Conservation (phyloP, 2,113 vertebrate species). For the Nerophis lumbriciformis region DNA sequence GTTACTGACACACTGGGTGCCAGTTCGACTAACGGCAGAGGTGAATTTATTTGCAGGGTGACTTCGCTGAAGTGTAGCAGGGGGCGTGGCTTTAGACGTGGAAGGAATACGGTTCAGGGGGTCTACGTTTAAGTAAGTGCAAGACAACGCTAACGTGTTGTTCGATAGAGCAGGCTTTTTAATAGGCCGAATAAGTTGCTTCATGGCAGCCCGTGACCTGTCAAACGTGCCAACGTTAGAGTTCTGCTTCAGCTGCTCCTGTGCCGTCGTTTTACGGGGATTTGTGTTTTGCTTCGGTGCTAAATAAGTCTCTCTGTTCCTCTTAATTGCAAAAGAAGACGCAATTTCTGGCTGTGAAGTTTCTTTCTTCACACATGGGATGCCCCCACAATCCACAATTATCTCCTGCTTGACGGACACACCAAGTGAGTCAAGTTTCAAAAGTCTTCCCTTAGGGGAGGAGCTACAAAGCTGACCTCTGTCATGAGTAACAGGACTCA, state of each 20-base stretch:
- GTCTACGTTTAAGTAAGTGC: conserved; percentile 27
- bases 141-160: conserved; percentile 14
- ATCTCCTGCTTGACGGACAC: conserved; percentile 66
- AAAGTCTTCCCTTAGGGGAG: conserved; percentile 22
- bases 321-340: conserved; percentile 25
- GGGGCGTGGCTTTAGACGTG: conserved; percentile 44
- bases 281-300: conserved; percentile 31
- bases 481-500: conserved; percentile 10
- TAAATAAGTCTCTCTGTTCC: conserved; percentile 27
- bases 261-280: conserved; percentile 28
- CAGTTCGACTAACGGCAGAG: conserved; percentile 30
- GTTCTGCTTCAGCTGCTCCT: conserved; percentile 37
- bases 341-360: conserved; percentile 3
- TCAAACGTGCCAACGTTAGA: conserved; percentile 36
- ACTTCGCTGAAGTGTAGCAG: conserved; percentile 31
- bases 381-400: conserved; percentile 43
- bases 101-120: conserved; percentile 46
- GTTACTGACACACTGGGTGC: conserved; percentile 30
- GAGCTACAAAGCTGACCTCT: conserved; percentile 20
- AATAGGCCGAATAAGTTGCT: conserved; percentile 41
- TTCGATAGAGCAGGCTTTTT: conserved; percentile 35
- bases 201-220: conserved; percentile 35
- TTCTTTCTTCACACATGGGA: conserved; percentile 14
- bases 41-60: conserved; percentile 38
- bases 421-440: conserved; percentile 12